Base-by-base conservation (phyloP, 2,113 vertebrate species). In the Ctenomys sociabilis region DNA sequence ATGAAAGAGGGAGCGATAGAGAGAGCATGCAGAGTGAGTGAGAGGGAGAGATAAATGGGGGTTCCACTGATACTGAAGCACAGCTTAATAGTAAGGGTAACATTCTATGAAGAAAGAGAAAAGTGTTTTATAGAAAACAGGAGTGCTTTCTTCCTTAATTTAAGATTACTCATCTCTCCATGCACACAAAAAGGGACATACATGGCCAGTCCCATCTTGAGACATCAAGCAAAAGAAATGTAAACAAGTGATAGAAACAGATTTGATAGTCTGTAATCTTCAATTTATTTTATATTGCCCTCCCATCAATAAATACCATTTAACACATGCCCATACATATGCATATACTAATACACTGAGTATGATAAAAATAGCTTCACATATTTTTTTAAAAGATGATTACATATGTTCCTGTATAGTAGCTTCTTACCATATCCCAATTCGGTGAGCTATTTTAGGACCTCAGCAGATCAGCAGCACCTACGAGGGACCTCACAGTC, bases 151-250 rank as follows among this genome's bases (percentile, higher is more conserved):
- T 8, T 1, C 0, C 6, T n/a, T 68, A 80, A 63, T 49, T 43
- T 8, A 68, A 3, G 57, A 14, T 40, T 88, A 94, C 70, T 84
- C 63, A 68, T 57, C 57, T 26, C 28, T 26, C n/a, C 3, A 49
- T n/a, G 1, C 75, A 24, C 3, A 0, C 28, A 66, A 66, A 73
- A 90, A 93, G 64, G 73, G 26, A 70, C 45, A 91, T 0, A 4
- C 45, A 28, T 0, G 19, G 64, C 17, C 54, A 57, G 43, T 5
- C n/a, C 12, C 43, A 21, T 75, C 35, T 73, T 75, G 85, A 95
- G n/a, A 85, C 52, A 80, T n/a, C 30, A n/a, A n/a, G 70, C 37
- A 81, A 94, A 95, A 90, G 43, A 70, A 70, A 54, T 35, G 45
- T 70, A 86, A 37, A 77, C 28, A 72, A 85, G 28, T 30, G 4